Percentiles rank a stretch among this genome's conserved stretches.
Conservation (phyloP, 2,888 invertebrate genomes). For the Notocelia uddmanniana region DNA sequence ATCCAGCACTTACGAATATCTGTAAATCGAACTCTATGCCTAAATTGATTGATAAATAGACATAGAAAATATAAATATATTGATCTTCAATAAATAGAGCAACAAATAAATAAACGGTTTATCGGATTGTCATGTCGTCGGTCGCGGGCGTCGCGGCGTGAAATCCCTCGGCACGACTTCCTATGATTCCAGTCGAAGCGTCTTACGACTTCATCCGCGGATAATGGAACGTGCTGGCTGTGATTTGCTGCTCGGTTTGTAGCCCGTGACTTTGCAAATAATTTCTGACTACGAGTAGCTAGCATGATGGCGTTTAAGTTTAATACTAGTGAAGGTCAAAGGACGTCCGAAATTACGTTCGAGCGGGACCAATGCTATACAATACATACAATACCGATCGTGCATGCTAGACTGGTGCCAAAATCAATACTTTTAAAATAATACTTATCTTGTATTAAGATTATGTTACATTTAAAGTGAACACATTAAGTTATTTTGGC, state of each 20-base stretch:
- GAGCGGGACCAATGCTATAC: too few relatives aligned
- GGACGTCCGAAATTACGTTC: too few relatives aligned
- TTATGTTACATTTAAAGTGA: too few relatives aligned
- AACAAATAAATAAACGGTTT: slow-evolving; percentile 40
- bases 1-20: not conserved
- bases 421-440: too few relatives aligned
- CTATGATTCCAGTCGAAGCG: slow-evolving; percentile 1
- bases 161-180: slow-evolving; percentile 58
- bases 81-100: slow-evolving; percentile 25
- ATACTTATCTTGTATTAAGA: too few relatives aligned
- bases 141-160: slow-evolving; percentile 54
- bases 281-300: too few relatives aligned
- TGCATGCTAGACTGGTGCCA: too few relatives aligned
- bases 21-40: not conserved
- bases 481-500: too few relatives aligned
- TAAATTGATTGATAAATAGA: too few relatives aligned
- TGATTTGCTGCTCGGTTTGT: slow-evolving; percentile 33
- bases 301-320: too few relatives aligned
- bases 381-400: too few relatives aligned
- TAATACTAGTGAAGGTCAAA: too few relatives aligned
- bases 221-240: slow-evolving; percentile 30
- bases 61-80: not conserved
- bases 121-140: slow-evolving; percentile 50
- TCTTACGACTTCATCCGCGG: slow-evolving; percentile 23
- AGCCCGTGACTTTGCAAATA: slow-evolving; percentile 26